Conservation (phyloP, 2,113 vertebrate genomes). For the Ceratotherium simum region DNA sequence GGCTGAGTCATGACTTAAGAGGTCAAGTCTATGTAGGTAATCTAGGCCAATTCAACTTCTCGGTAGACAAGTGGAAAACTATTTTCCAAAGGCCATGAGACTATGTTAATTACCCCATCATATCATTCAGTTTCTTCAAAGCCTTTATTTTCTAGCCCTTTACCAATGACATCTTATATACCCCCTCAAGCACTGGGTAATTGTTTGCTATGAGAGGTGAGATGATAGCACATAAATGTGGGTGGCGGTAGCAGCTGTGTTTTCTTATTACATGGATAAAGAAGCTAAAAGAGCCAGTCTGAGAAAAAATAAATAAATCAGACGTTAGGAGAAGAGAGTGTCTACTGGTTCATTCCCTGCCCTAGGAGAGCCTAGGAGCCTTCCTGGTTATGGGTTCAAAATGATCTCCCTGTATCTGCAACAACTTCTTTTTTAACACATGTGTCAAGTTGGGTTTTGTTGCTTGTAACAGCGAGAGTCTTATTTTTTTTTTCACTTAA, state of each 20-base stretch:
- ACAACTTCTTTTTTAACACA: background rate
- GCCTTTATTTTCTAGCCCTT: background rate
- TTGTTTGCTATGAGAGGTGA: background rate
- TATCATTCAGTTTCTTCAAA: background rate
- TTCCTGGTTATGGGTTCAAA: constrained; percentile 4
- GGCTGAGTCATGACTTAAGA: background rate
- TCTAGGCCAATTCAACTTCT: background rate
- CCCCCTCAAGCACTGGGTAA: background rate
- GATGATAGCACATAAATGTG: background rate
- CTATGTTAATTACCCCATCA: background rate
- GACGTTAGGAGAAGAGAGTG: background rate
- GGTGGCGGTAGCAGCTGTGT: background rate
- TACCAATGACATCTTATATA: background rate
- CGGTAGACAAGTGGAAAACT: background rate
- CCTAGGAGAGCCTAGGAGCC: background rate
- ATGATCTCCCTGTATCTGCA: background rate
- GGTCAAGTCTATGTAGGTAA: background rate
- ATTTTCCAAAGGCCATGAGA: background rate
- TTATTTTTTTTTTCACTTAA: background rate
- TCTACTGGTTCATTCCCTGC: background rate
- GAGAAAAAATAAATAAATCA: constrained; percentile 14
- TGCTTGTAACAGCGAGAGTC: background rate
- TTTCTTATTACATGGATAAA: background rate
- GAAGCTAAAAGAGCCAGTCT: background rate
- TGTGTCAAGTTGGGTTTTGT: background rate